These are phyloP conservation scores for Nomia melanderi DNA, from an alignment of 1,140 invertebrate species.

Conservation along the genomic window DNA sequence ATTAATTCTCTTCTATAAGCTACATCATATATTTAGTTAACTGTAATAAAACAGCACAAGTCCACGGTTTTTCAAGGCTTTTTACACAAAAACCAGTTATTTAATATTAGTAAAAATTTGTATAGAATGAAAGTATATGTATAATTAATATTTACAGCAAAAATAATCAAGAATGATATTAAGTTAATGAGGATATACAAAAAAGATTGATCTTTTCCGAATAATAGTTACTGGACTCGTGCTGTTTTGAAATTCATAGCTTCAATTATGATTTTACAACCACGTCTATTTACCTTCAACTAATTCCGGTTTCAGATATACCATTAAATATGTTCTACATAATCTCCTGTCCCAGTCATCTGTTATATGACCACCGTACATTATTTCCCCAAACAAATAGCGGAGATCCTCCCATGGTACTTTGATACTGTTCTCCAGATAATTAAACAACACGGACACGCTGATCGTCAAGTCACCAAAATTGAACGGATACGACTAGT, in stretches of 20 bases:
- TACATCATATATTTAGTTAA: too few relatives aligned
- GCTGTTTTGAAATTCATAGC: not conserved
- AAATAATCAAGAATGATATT: too few relatives aligned
- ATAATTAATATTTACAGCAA: too few relatives aligned
- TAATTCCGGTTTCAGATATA: constrained; percentile 92
- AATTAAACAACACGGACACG: constrained; percentile 94
- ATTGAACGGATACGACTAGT: constrained; percentile 86
- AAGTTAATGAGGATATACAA: too few relatives aligned
- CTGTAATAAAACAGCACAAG: too few relatives aligned
- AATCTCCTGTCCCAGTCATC: constrained; percentile 96
- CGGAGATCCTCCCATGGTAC: constrained; percentile 96
- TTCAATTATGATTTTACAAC: too few relatives aligned
- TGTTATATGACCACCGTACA: constrained; percentile 98
- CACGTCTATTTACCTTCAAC: constrained; percentile 83
- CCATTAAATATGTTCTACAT: constrained; percentile 93
- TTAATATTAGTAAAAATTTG: too few relatives aligned
- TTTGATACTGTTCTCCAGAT: constrained; percentile 93
- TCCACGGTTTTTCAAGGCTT: too few relatives aligned
- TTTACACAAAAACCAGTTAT: too few relatives aligned
- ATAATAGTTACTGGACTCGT: too few relatives aligned
- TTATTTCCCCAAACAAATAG: constrained; percentile 97
- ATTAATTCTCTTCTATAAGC: not conserved
- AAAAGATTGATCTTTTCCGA: too few relatives aligned
- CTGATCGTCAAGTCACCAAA: constrained; percentile 96
- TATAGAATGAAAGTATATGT: too few relatives aligned